Conservation (phyloP, 2,113 vertebrate genomes). For the Festucalex cinctus region DNA sequence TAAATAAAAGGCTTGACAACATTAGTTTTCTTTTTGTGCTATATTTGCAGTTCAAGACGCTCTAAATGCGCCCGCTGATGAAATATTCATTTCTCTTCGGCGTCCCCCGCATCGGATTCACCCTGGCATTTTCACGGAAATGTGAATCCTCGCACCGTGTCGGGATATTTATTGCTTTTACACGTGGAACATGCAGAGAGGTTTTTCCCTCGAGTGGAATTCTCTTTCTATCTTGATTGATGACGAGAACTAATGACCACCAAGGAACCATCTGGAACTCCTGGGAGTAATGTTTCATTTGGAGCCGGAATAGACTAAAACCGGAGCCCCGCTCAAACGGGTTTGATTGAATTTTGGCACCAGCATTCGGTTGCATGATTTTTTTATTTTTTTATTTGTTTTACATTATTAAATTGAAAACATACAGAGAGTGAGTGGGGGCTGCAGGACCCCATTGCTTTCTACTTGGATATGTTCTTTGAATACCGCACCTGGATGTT, state of each 20-base stretch:
- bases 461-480: not conserved
- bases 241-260: conserved; percentile 39
- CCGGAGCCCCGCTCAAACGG: conserved; percentile 13
- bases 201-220: conserved; percentile 33
- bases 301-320: conserved; percentile 37
- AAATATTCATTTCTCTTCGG: conserved; percentile 66
- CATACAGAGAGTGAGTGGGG: not conserved
- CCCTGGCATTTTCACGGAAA: conserved; percentile 36
- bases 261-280: conserved; percentile 40
- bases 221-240: conserved; percentile 43
- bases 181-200: conserved; percentile 38
- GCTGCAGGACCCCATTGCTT: not conserved
- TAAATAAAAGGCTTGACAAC: conserved; percentile 52
- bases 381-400: no score
- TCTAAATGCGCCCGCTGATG: conserved; percentile 47
- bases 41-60: conserved; percentile 9
- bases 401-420: no score
- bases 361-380: not conserved
- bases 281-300: conserved; percentile 38
- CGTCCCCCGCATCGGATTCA: conserved; percentile 49
- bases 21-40: conserved; percentile 37
- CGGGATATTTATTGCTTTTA: conserved; percentile 53
- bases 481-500: not conserved
- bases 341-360: conserved; percentile 26
- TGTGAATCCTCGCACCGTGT: conserved; percentile 46